Evolutionary conservation across 2,113 vertebrate genomes (phyloP).

Genomic region (Toxotes chatareus): DNA sequence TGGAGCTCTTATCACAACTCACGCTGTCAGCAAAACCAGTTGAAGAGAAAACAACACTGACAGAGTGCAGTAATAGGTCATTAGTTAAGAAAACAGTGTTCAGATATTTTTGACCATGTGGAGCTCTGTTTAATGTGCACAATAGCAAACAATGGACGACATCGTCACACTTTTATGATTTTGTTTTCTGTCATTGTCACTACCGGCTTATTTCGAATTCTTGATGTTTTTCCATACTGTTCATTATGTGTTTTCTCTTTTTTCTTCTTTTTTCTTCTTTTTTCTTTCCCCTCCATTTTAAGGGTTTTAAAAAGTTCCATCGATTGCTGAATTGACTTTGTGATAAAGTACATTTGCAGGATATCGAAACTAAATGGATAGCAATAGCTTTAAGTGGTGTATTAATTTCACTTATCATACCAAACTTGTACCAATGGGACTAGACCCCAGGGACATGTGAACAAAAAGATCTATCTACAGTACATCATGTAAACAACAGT

Average conservation of each 20-base stretch:
- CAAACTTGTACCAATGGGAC: neutral
- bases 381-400: slow-evolving; percentile 12
- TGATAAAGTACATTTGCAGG: neutral
- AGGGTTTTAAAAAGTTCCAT: neutral
- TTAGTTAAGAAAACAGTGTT: slow-evolving; percentile 58
- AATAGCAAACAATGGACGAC: slow-evolving; percentile 51
- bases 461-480: slow-evolving; percentile 12
- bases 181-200: slow-evolving; percentile 7
- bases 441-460: neutral
- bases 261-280: neutral
- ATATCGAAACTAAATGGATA: slow-evolving; percentile 12
- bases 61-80: slow-evolving; percentile 54
- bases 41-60: slow-evolving; percentile 49
- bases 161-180: slow-evolving; percentile 45
- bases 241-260: neutral
- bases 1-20: slow-evolving; percentile 72
- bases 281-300: neutral
- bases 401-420: slow-evolving; percentile 39
- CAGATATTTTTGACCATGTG: slow-evolving; percentile 47
- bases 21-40: slow-evolving; percentile 70
- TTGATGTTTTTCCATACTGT: neutral
- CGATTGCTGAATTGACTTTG: slow-evolving; percentile 13
- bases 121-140: slow-evolving; percentile 49
- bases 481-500: slow-evolving; percentile 48
- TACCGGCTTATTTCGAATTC: neutral